A percentile compares a stretch with the other conserved stretches of the same genome.
Conservation (phyloP, 2,113 vertebrate genomes). For the Terrapene triunguis region DNA sequence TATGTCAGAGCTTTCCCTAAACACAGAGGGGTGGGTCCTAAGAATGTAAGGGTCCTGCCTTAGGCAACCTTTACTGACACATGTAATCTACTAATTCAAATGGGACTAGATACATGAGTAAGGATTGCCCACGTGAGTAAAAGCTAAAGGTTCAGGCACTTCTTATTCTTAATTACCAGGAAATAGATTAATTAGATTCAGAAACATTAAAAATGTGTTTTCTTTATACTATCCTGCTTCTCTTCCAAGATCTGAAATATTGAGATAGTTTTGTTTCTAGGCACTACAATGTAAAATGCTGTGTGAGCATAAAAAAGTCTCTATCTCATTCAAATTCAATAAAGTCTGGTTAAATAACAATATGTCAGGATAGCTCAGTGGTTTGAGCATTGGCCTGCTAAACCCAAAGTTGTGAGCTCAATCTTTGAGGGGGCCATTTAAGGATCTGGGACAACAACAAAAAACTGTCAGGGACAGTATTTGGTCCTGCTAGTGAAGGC, state of each 20-base stretch:
- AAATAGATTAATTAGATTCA: neutral
- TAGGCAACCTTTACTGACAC: neutral
- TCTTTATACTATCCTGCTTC: neutral
- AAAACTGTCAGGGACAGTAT: too few species aligned
- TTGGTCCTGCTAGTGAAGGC: too few species aligned
- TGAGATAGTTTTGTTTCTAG: neutral
- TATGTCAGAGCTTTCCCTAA: neutral
- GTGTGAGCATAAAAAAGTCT: neutral
- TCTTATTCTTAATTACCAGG: neutral
- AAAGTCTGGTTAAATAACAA: neutral
- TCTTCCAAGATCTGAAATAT: neutral
- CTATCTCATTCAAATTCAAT: neutral
- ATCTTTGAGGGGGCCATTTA: too few species aligned
- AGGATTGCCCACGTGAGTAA: rapidly evolving
- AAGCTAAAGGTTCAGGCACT: neutral
- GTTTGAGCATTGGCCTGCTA: too few species aligned
- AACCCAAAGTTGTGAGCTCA: too few species aligned
- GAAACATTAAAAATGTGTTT: neutral
- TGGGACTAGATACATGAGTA: rapidly evolving
- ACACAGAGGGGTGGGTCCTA: rapidly evolving
- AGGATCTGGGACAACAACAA: too few species aligned
- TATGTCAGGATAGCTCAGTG: neutral
- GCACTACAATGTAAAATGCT: neutral
- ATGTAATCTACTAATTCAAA: rapidly evolving
- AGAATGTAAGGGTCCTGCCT: neutral